Conservation (phyloP, 2,797 vertebrate genomes). For the Poecile montanus region DNA sequence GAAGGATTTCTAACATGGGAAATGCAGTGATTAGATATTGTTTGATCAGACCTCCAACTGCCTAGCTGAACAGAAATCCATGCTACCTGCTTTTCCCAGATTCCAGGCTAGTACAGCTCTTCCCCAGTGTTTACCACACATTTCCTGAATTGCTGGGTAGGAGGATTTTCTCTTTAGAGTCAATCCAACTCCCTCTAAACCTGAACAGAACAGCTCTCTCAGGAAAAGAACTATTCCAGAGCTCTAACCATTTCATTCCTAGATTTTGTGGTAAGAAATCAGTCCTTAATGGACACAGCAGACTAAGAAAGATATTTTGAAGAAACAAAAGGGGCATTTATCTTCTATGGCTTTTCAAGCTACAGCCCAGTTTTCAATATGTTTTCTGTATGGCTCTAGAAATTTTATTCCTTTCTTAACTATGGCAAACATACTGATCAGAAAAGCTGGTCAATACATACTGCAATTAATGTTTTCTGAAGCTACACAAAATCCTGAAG, state of each 20-base stretch:
- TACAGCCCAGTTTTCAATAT: not conserved
- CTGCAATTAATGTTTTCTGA: not conserved
- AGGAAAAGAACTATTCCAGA: slow-evolving; percentile 18
- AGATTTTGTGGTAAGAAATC: not conserved
- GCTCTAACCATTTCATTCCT: not conserved
- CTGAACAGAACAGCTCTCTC: not conserved
- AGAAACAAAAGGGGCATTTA: not conserved
- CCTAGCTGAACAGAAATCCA: not conserved
- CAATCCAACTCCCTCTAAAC: not conserved
- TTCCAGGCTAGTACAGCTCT: not conserved
- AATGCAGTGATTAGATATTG: not conserved
- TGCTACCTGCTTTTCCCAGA: not conserved
- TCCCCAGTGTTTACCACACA: not conserved
- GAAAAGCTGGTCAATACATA: not conserved
- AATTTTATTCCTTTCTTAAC: not conserved
- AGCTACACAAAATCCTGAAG: not conserved
- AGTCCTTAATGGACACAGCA: slow-evolving; percentile 22
- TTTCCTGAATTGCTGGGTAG: not conserved
- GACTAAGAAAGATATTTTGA: not conserved
- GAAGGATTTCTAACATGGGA: not conserved
- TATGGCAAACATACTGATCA: not conserved
- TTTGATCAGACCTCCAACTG: not conserved
- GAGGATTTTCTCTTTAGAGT: not conserved
- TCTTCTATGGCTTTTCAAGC: not conserved
- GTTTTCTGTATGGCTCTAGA: not conserved